Evolutionary conservation across 2,797 vertebrate species (phyloP).

Genomic region (Linurgus olivaceus): DNA sequence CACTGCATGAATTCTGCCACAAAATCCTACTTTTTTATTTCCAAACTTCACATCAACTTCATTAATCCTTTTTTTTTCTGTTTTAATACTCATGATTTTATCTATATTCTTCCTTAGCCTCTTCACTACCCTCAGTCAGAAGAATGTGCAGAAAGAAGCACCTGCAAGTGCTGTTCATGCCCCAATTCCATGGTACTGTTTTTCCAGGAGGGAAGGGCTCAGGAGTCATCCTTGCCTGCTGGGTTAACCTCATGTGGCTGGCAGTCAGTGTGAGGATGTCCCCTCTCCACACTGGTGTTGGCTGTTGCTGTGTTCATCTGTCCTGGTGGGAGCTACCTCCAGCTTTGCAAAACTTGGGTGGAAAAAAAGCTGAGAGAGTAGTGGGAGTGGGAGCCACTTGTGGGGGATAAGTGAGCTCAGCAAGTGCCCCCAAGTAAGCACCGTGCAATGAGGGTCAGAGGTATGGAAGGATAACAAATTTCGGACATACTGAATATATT

Average conservation of each 20-base stretch:
- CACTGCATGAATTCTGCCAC: not conserved
- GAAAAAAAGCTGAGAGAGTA: not conserved
- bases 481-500: not conserved
- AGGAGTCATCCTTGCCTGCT: not conserved
- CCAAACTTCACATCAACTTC: not conserved
- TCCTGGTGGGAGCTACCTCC: not conserved
- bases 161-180: not conserved
- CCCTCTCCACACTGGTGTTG: not conserved
- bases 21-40: not conserved
- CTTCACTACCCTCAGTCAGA: not conserved
- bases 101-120: not conserved
- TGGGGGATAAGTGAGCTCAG: not conserved
- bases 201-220: not conserved
- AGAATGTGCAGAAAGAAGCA: not conserved
- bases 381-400: not conserved
- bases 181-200: fast-evolving
- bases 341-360: not conserved
- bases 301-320: not conserved
- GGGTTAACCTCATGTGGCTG: fast-evolving
- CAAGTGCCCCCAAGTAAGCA: fast-evolving
- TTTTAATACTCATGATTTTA: not conserved
- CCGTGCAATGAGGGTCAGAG: fast-evolving
- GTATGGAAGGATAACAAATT: not conserved
- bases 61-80: not conserved
- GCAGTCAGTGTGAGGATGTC: not conserved